Percentiles rank a stretch among this genome's conserved stretches.
Conservation (phyloP, 2,888 invertebrate species). For the Osmoderma eremita region DNA sequence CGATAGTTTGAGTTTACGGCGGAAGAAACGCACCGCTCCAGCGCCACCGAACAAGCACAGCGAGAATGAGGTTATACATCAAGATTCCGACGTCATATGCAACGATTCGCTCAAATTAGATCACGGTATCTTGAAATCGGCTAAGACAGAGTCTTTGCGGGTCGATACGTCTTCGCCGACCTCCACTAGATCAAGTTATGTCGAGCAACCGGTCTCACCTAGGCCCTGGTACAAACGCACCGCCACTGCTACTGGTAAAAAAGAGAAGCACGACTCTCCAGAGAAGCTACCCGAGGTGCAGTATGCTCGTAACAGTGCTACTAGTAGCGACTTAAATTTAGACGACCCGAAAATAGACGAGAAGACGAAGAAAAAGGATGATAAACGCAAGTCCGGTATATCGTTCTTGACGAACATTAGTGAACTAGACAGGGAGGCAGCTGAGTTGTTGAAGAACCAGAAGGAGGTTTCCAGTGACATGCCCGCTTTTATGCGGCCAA, state of each 20-base stretch:
- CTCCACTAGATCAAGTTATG: slow-evolving; percentile 54
- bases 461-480: slow-evolving; percentile 52
- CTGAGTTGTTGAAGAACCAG: slow-evolving; percentile 75
- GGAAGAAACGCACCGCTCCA: slow-evolving; percentile 64
- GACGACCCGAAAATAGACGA: slow-evolving; percentile 52
- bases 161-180: slow-evolving; percentile 48
- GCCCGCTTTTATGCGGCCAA: slow-evolving; percentile 62
- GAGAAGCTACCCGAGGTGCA: slow-evolving; percentile 54
- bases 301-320: slow-evolving; percentile 66
- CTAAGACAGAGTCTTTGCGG: slow-evolving; percentile 55
- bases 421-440: slow-evolving; percentile 81
- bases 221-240: slow-evolving; percentile 75
- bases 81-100: slow-evolving; percentile 56
- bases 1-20: slow-evolving; percentile 57
- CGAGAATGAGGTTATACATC: slow-evolving; percentile 47
- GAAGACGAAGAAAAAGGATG: slow-evolving; percentile 57
- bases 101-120: slow-evolving; percentile 66
- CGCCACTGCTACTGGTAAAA: slow-evolving; percentile 47
- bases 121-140: slow-evolving; percentile 64
- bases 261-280: slow-evolving; percentile 52
- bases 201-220: slow-evolving; percentile 65
- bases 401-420: slow-evolving; percentile 78
- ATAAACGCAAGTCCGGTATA: slow-evolving; percentile 69
- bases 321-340: slow-evolving; percentile 44
- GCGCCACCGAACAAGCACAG: slow-evolving; percentile 58